Evolutionary conservation across 2,888 invertebrate species (phyloP).

Genomic region (Drosophila subsilvestris): DNA sequence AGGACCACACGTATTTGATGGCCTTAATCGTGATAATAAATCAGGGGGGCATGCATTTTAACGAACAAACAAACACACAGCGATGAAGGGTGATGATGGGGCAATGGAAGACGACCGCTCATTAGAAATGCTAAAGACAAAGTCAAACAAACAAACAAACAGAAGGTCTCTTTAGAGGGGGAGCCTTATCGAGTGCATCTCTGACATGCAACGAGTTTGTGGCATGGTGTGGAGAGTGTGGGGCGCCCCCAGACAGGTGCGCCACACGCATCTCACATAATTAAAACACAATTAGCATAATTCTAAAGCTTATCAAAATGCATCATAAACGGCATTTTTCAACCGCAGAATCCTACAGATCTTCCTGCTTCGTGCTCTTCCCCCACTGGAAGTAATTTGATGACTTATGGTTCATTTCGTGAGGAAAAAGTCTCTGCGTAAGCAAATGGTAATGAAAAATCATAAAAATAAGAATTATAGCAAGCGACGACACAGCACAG

Average conservation of each 20-base stretch:
- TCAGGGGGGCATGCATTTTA: conserved; percentile 64
- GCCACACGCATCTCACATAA: conserved; percentile 72
- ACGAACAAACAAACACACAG: conserved; percentile 43
- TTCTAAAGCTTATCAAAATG: conserved; percentile 69
- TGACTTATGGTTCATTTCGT: conserved; percentile 63
- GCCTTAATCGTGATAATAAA: conserved; percentile 61
- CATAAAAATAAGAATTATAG: conserved; percentile 71
- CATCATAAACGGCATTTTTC: conserved; percentile 68
- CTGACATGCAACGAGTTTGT: conserved; percentile 61
- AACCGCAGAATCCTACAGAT: conserved; percentile 39
- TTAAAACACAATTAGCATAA: conserved; percentile 76
- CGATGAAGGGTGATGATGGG: no score
- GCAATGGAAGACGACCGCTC: conserved; percentile 25
- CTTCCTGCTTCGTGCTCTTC: neutral
- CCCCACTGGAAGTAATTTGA: conserved; percentile 65
- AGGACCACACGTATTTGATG: conserved; percentile 56
- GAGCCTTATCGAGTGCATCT: conserved; percentile 65
- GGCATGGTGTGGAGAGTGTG: neutral
- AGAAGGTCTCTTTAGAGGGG: conserved; percentile 24
- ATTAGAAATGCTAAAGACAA: conserved; percentile 69
- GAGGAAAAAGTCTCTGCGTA: conserved; percentile 38
- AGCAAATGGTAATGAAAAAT: conserved; percentile 72
- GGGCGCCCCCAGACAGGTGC: conserved; percentile 4
- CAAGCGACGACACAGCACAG: conserved; percentile 34
- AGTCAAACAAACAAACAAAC: conserved; percentile 66